These are phyloP conservation scores for Heteromormyrus szaboi DNA, from an alignment of 2,797 vertebrate species.

Conservation along the genomic window DNA sequence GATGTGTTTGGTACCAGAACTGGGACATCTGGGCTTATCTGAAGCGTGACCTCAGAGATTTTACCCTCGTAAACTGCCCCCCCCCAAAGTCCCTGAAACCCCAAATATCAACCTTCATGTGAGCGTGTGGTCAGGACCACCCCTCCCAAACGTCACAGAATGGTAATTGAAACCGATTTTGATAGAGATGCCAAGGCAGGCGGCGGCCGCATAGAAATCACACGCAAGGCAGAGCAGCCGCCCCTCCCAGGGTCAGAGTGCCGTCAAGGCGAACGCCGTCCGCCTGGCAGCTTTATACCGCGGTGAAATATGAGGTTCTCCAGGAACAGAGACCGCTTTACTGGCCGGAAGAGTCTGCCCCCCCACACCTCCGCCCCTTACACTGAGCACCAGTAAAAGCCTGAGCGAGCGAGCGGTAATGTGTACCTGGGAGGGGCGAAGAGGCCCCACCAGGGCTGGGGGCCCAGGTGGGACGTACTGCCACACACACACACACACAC, in stretches of 20 bases:
- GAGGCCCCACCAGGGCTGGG: background rate
- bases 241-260: conserved; percentile 33
- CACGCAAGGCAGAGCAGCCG: conserved; percentile 4
- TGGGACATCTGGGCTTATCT: background rate
- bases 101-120: background rate
- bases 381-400: background rate
- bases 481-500: conserved; percentile 26
- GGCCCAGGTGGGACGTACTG: conserved; percentile 1
- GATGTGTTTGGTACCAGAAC: background rate
- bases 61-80: background rate
- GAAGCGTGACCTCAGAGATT: background rate
- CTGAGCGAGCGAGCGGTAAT: background rate
- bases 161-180: background rate
- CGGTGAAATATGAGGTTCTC: conserved; percentile 22
- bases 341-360: background rate
- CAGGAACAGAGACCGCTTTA: conserved; percentile 4
- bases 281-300: background rate
- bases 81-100: background rate
- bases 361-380: background rate
- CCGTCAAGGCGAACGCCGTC: conserved; percentile 30
- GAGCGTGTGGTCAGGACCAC: background rate
- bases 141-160: background rate
- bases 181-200: background rate
- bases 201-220: background rate
- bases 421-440: background rate